Conservation (phyloP, 1,140 invertebrate genomes). For the Aphis gossypii region DNA sequence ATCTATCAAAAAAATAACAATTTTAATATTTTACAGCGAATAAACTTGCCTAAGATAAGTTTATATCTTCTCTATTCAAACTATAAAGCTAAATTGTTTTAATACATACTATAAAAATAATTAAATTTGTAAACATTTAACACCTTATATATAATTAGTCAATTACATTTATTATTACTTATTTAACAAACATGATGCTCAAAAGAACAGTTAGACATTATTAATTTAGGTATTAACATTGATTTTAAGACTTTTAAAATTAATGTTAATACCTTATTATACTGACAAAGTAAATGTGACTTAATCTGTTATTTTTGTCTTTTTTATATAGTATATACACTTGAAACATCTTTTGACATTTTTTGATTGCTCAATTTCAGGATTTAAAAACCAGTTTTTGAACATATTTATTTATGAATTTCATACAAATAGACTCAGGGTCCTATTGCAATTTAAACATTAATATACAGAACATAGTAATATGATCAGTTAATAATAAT, state of each 20-base stretch:
- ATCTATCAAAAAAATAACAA: background rate
- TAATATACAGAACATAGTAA: too few relatives aligned
- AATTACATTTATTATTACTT: background rate
- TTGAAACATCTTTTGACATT: background rate
- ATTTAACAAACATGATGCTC: too few relatives aligned
- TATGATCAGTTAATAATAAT: background rate
- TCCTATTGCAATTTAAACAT: too few relatives aligned
- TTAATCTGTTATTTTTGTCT: background rate
- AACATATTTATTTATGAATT: background rate
- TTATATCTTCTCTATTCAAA: background rate
- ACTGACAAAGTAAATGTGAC: background rate
- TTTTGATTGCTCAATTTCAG: background rate
- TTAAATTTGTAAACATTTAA: background rate
- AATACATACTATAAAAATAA: background rate
- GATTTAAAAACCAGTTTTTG: background rate
- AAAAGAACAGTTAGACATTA: too few relatives aligned
- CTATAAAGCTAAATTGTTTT: background rate
- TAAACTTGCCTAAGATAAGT: background rate
- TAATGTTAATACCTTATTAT: background rate
- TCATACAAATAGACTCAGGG: too few relatives aligned
- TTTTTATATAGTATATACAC: background rate
- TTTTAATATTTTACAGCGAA: background rate
- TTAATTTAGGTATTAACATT: too few relatives aligned
- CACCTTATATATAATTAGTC: background rate
- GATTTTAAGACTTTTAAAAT: too few relatives aligned